Evolutionary conservation across 2,888 invertebrate species (phyloP), one percentile per base, ranked within the genome.

Genomic region (Monopis laevigella): DNA sequence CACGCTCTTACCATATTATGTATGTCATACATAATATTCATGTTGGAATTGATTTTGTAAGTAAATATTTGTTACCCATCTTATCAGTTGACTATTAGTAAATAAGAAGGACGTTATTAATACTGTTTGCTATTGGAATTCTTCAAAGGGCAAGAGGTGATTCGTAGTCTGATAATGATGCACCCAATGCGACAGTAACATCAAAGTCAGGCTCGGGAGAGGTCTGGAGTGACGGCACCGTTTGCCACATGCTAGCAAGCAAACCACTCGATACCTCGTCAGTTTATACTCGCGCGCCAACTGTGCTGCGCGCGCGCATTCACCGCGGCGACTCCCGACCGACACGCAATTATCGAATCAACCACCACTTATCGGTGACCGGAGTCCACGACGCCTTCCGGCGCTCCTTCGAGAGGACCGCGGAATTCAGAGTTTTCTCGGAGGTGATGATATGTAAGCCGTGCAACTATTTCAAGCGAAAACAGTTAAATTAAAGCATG

Each of bases 251-350:
- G 36, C 13, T 10, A 13, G 36, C 12, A 6, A 34, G 34, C 36
- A n/a, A 21, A 19, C 17, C 32, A n/a, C 17, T 32, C 32, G 14
- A 4, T 8, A 17, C 17, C 17, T 13, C 17, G 36, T 74, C 78
- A 80, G 78, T 78, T 49, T 64, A 67, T 65, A 67, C 62, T 65
- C 72, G 74, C 70, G 64, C 77, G 75, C 61, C 67, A 59, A 61
- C 58, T 67, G 67, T 66, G 69, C 58, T 69, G 78, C 75, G 75
- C 77, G 77, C 66, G 62, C 74, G 72, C 70, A 55, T 55, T 64
- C 64, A 62, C 62, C 57, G 29, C 19, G 8, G 62, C 64, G 58
- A 51, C 52, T 19, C 24, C 21, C 39, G 56, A 55, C 52, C 48
- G 11, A 53, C 58, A 58, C 59, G 55, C 53, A 56, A 50, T 54